phyloP scores from a whole-genome alignment of 2,888 invertebrate species.

The Meandrusa payeni region DNA sequence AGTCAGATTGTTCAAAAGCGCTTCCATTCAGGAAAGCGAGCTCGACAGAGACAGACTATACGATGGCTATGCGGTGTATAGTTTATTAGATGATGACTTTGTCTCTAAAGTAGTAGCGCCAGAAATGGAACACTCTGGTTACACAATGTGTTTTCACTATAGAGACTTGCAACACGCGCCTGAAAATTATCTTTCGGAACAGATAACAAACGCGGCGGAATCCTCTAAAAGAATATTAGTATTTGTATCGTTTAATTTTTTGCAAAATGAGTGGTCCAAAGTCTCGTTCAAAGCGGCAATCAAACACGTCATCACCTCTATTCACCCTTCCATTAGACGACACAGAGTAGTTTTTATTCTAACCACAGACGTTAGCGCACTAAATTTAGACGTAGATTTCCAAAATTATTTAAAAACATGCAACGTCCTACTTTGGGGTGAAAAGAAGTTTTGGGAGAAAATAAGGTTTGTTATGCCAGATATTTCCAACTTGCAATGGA shows the following conservation, averaged over 20 bases:
- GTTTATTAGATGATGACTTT: slow-evolving; percentile 88
- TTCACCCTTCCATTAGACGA: slow-evolving; percentile 84
- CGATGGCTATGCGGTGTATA: slow-evolving; percentile 94
- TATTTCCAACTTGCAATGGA: slow-evolving; percentile 82
- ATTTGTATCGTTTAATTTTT: slow-evolving; percentile 89
- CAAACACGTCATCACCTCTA: slow-evolving; percentile 83
- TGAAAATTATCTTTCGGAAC: slow-evolving; percentile 82
- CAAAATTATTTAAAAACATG: slow-evolving; percentile 86
- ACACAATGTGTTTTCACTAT: slow-evolving; percentile 85
- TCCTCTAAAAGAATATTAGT: slow-evolving; percentile 87
- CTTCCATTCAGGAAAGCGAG: slow-evolving; percentile 78
- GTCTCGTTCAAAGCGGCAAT: slow-evolving; percentile 90
- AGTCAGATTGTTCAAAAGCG: slow-evolving; percentile 86
- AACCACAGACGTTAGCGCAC: slow-evolving; percentile 84
- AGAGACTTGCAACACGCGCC: slow-evolving; percentile 82
- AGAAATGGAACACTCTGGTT: slow-evolving; percentile 86
- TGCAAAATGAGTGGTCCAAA: slow-evolving; percentile 91
- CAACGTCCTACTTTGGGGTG: slow-evolving; percentile 88
- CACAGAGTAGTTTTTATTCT: slow-evolving; percentile 80
- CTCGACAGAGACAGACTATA: slow-evolving; percentile 85
- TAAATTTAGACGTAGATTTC: slow-evolving; percentile 88
- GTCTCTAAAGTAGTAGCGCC: slow-evolving; percentile 85
- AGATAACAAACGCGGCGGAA: slow-evolving; percentile 82
- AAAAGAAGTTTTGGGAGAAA: slow-evolving; percentile 94
- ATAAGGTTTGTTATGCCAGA: slow-evolving; percentile 92